Conservation (phyloP, 2,113 vertebrate genomes). For the Nesoenas mayeri region DNA sequence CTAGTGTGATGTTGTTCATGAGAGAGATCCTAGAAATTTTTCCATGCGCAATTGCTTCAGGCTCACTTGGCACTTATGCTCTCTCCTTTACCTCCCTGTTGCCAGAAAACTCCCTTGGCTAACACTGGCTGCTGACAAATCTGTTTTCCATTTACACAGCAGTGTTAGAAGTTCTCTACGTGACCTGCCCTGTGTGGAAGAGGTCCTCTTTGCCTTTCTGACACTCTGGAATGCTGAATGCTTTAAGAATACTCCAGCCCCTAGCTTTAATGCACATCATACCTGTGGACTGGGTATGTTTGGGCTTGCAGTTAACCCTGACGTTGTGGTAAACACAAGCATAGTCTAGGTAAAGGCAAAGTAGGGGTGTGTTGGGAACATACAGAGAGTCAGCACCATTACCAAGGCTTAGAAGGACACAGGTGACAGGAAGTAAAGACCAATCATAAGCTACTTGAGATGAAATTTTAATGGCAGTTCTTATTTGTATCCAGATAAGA, state of each 20-base stretch:
- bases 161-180: not conserved
- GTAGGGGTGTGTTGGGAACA: not conserved
- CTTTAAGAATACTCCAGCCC: not conserved
- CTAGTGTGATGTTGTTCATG: not conserved
- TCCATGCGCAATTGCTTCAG: slow-evolving; percentile 2
- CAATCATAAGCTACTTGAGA: not conserved
- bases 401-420: not conserved
- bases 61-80: slow-evolving; percentile 1
- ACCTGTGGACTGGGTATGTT: not conserved
- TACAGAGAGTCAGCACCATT: rapidly evolving
- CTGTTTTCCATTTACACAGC: slow-evolving; percentile 23
- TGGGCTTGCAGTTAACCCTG: not conserved
- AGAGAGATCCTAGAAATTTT: slow-evolving; percentile 35
- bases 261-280: not conserved
- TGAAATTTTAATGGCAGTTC: not conserved
- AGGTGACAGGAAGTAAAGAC: not conserved
- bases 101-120: slow-evolving; percentile 33
- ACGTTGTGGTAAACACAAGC: not conserved
- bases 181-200: not conserved
- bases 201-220: not conserved
- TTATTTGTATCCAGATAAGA: not conserved
- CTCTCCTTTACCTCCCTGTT: not conserved
- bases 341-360: not conserved
- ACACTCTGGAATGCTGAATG: not conserved
- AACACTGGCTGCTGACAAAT: not conserved